Conservation (phyloP, 2,888 invertebrate genomes). For the Conops quadrifasciatus region DNA sequence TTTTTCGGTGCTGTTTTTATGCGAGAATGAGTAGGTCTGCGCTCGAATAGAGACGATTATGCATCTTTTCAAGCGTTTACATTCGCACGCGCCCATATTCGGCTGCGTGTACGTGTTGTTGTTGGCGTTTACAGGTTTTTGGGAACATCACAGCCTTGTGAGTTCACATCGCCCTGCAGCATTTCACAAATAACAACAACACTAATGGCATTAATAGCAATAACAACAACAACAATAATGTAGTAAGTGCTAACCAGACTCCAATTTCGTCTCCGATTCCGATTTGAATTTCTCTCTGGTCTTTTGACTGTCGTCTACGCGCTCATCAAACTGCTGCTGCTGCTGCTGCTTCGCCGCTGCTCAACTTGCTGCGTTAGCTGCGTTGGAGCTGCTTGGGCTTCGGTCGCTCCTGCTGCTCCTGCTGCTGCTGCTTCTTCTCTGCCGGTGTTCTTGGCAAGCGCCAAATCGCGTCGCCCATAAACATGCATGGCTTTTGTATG, state of each 20-base stretch:
- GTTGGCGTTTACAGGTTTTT: slow-evolving; percentile 28
- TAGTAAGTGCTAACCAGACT: background rate
- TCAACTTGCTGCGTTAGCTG: background rate
- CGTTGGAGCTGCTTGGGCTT: background rate
- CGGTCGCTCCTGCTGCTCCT: background rate
- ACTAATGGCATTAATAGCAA: background rate
- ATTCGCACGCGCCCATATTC: background rate
- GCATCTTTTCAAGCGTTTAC: slow-evolving; percentile 18
- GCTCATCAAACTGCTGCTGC: slow-evolving; percentile 25
- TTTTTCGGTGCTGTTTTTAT: slow-evolving; percentile 23
- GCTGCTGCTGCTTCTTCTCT: slow-evolving; percentile 10
- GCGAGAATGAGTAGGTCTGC: slow-evolving; percentile 23
- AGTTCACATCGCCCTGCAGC: slow-evolving; percentile 31
- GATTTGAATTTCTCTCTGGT: slow-evolving; percentile 1
- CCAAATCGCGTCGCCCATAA: slow-evolving; percentile 53
- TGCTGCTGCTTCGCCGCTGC: background rate
- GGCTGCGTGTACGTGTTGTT: slow-evolving; percentile 37
- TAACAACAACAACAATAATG: slow-evolving; percentile 11
- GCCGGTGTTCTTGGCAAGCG: slow-evolving; percentile 6
- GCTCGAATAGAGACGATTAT: slow-evolving; percentile 27
- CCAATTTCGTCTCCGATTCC: background rate
- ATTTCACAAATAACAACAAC: slow-evolving; percentile 17
- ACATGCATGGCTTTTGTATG: slow-evolving; percentile 66
- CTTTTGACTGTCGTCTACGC: background rate
- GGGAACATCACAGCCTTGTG: slow-evolving; percentile 24